Percentiles rank a stretch among this genome's conserved stretches.
These are phyloP conservation scores for Pelobates fuscus DNA, from an alignment of 2,113 vertebrate species.

Conservation along the genomic window DNA sequence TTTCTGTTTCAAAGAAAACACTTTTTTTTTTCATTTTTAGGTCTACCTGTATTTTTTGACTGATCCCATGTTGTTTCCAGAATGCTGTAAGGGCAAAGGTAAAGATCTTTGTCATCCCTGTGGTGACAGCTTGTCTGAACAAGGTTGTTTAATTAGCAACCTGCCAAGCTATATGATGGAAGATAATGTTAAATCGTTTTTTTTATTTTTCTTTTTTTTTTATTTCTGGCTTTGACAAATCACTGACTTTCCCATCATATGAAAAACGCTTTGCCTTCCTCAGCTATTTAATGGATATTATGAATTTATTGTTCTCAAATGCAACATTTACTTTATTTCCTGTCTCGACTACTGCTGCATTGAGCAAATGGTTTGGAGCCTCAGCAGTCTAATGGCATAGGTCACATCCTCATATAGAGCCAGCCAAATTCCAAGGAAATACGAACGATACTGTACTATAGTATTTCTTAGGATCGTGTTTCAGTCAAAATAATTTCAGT, in stretches of 20 bases:
- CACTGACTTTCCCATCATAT: conserved; percentile 36
- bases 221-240: conserved; percentile 13
- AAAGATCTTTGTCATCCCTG: conserved; percentile 44
- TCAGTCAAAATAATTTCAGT: not conserved
- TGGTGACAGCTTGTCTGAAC: conserved; percentile 45
- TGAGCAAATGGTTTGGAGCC: conserved; percentile 34
- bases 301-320: conserved; percentile 47
- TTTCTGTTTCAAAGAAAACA: not conserved
- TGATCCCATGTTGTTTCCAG: conserved; percentile 19
- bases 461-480: not conserved
- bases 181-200: conserved; percentile 42
- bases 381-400: conserved; percentile 31
- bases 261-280: conserved; percentile 30
- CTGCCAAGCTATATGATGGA: conserved; percentile 47
- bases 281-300: conserved; percentile 47
- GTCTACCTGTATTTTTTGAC: conserved; percentile 16
- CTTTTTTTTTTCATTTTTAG: too few relatives aligned
- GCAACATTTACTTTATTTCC: conserved; percentile 45
- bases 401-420: conserved; percentile 14
- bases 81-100: conserved; percentile 46
- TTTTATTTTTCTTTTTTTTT: conserved; percentile 22
- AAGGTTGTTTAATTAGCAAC: conserved; percentile 51
- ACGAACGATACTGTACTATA: not conserved
- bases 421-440: conserved; percentile 11
- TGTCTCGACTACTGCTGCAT: conserved; percentile 34